Base-by-base conservation (phyloP, 2,888 invertebrate genomes). In the Trissonchulus latispiculum region DNA sequence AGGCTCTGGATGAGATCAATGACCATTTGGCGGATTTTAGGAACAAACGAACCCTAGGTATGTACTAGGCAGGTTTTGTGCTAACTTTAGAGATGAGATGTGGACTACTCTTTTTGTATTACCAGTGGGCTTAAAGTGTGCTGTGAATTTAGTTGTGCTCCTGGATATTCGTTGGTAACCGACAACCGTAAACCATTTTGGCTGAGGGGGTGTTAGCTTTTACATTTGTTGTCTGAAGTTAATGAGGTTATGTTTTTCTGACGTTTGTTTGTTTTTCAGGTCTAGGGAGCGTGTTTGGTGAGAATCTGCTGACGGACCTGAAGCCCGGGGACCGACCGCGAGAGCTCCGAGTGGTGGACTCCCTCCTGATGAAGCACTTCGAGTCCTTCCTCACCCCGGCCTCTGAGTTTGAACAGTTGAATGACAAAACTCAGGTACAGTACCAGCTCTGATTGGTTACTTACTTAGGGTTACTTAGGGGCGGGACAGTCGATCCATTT, bases 201-300 rank as follows among this genome's bases (percentile, higher is more conserved):
- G n/a, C n/a, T n/a, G n/a, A n/a, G n/a, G n/a, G n/a, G n/a, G n/a
- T n/a, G n/a, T n/a, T n/a, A n/a, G n/a, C n/a, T n/a, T n/a, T n/a
- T n/a, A n/a, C n/a, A n/a, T n/a, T n/a, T n/a, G n/a, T n/a, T n/a
- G n/a, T n/a, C n/a, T n/a, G n/a, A n/a, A n/a, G n/a, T n/a, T n/a
- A n/a, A n/a, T n/a, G n/a, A n/a, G n/a, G n/a, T n/a, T n/a, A n/a
- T n/a, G n/a, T n/a, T n/a, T n/a, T n/a, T n/a, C n/a, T n/a, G n/a
- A n/a, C n/a, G n/a, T n/a, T n/a, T n/a, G n/a, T 18, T 61, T 37
- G 3, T 48, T 61, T 73, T 78, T 0, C 77, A 85, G 95, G 95
- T 1, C 86, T 95, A 75, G 93, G 91, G 23, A 90, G 90, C 70
- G 88, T 96, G 78, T 95, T 91, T 85, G 95, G 95, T 32, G 80